These are phyloP conservation scores for Sebastes glaucus DNA, from an alignment of 2,797 vertebrate genomes.

Conservation along the genomic window DNA sequence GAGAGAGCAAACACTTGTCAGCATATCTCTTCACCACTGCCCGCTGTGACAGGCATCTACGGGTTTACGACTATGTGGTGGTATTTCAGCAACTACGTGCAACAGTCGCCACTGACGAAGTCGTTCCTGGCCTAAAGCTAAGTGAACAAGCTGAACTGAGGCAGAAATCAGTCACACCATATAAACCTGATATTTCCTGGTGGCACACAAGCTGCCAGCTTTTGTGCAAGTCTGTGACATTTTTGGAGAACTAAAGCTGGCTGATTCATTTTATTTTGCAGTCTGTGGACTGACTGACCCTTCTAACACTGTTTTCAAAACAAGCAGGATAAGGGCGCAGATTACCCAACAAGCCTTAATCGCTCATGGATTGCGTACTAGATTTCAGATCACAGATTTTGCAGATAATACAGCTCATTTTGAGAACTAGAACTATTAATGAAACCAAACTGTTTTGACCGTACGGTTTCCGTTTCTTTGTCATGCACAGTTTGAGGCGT, in stretches of 20 bases:
- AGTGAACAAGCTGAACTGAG: conserved; percentile 26
- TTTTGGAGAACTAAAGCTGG: conserved; percentile 2
- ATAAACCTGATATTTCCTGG: conserved; percentile 36
- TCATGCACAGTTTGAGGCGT: not conserved
- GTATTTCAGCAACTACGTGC: conserved; percentile 63
- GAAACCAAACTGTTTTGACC: not conserved
- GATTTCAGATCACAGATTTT: conserved; percentile 9
- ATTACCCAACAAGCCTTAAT: conserved; percentile 11
- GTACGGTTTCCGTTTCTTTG: not conserved
- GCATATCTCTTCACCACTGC: conserved; percentile 35
- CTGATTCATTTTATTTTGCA: conserved; percentile 25
- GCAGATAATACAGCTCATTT: not conserved
- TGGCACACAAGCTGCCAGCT: conserved; percentile 29
- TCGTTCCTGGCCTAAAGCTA: conserved; percentile 23
- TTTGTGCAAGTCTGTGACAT: conserved; percentile 35
- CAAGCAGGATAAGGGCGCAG: conserved; percentile 40
- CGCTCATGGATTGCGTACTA: not conserved
- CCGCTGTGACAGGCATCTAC: conserved; percentile 52
- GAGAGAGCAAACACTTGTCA: conserved; percentile 55
- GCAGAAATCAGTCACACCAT: conserved; percentile 34
- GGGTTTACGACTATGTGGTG: conserved; percentile 68
- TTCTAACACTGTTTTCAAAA: conserved; percentile 54
- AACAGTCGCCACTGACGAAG: conserved; percentile 32
- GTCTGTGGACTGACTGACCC: conserved; percentile 44
- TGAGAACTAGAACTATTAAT: not conserved